These are phyloP conservation scores for Melanostoma scalare DNA, from an alignment of 2,888 invertebrate genomes.

Conservation along the genomic window DNA sequence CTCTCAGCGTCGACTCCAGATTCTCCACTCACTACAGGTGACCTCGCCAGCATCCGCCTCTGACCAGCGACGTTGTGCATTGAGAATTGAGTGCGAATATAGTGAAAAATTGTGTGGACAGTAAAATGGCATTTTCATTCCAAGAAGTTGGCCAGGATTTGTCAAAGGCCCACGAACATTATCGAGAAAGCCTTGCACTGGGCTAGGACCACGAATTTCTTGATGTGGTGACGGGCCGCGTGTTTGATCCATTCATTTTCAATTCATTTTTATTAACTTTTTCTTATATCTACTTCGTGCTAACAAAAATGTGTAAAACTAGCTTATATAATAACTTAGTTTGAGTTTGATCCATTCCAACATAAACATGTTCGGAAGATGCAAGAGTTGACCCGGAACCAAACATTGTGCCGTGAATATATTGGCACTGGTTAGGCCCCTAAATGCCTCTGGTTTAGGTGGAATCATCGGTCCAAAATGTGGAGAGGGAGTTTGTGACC, in stretches of 20 bases:
- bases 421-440: constrained; percentile 50
- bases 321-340: too few relatives aligned
- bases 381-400: constrained; percentile 76
- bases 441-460: constrained; percentile 68
- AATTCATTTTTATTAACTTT: too few relatives aligned
- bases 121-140: constrained; percentile 83
- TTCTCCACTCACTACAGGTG: constrained; percentile 82
- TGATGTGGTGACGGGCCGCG: constrained; percentile 82
- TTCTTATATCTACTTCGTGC: too few relatives aligned
- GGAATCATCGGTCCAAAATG: constrained; percentile 78
- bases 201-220: constrained; percentile 82
- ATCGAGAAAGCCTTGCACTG: constrained; percentile 82
- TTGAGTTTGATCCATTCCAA: constrained; percentile 60
- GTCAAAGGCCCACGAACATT: constrained; percentile 82
- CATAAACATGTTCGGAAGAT: constrained; percentile 77
- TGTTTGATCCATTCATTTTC: constrained; percentile 75
- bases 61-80: constrained; percentile 86
- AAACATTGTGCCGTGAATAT: constrained; percentile 70
- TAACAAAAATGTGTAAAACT: background rate
- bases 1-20: constrained; percentile 82
- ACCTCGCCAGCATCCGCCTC: constrained; percentile 86
- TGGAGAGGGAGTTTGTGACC: constrained; percentile 83
- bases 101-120: constrained; percentile 84
- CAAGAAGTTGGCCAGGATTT: constrained; percentile 83
- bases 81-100: constrained; percentile 84